Evolutionary conservation across 2,113 vertebrate species (phyloP).

Genomic region (Etia nguti): DNA sequence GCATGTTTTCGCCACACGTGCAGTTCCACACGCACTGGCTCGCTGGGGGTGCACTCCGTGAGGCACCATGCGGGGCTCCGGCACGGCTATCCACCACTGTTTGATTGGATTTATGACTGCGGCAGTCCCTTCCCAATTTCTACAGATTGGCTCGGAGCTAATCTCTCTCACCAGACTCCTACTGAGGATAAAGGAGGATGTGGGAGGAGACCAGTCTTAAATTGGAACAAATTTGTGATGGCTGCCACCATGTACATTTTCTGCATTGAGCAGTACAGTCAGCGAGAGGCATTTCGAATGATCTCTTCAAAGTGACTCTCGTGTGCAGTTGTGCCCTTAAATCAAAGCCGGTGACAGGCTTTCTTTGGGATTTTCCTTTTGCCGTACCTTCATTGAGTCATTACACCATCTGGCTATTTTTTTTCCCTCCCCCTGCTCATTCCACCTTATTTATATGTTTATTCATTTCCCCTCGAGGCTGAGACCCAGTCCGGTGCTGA

Average conservation of each 20-base stretch:
- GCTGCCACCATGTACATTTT: constrained; percentile 28
- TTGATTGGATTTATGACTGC: constrained; percentile 66
- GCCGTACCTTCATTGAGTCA: background rate
- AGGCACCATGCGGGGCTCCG: constrained; percentile 2
- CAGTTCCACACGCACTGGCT: background rate
- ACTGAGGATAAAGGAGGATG: constrained; percentile 50
- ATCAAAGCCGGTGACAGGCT: background rate
- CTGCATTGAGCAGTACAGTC: constrained; percentile 5
- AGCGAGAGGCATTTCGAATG: background rate
- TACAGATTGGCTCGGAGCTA: constrained; percentile 56
- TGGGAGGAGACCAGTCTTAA: constrained; percentile 53
- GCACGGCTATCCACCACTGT: constrained; percentile 23
- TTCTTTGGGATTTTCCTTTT: constrained; percentile 21
- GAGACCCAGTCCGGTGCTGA: constrained; percentile 13
- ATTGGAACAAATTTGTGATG: constrained; percentile 54
- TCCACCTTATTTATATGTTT: constrained; percentile 36
- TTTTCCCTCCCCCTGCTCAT: background rate
- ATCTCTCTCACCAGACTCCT: constrained; percentile 54
- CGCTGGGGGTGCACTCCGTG: background rate
- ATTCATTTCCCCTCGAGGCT: constrained; percentile 2
- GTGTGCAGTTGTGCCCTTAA: background rate
- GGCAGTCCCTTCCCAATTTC: constrained; percentile 52
- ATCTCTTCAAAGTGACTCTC: background rate
- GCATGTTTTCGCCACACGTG: background rate
- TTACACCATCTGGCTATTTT: background rate